phyloP scores from a whole-genome alignment of 2,797 vertebrate genomes.

The Coranthus polyacanthus region DNA sequence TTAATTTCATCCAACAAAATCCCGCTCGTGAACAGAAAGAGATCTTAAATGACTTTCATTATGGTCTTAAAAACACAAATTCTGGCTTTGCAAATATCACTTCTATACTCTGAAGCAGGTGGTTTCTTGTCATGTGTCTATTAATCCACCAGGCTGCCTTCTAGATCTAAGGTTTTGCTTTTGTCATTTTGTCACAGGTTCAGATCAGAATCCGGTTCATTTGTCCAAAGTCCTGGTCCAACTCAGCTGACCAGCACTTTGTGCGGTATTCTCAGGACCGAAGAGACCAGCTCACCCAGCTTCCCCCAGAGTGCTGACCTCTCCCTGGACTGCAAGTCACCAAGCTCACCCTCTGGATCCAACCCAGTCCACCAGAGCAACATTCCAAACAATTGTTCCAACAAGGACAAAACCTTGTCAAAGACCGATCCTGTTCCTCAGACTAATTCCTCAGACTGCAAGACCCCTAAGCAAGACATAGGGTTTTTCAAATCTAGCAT shows the following conservation, averaged over 20 bases:
- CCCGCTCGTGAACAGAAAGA: too few relatives aligned
- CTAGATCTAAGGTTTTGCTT: neutral
- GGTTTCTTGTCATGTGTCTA: neutral
- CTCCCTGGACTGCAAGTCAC: neutral
- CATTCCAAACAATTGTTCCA: neutral
- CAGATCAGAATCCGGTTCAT: slow-evolving; percentile 80
- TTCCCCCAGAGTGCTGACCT: neutral
- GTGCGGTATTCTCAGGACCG: slow-evolving; percentile 70
- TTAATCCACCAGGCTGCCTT: neutral
- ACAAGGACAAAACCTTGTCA: neutral
- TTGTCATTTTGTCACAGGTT: slow-evolving; percentile 61
- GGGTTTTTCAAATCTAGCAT: neutral
- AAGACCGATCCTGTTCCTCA: slow-evolving; percentile 32
- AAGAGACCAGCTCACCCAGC: slow-evolving; percentile 32
- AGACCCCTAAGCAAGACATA: neutral
- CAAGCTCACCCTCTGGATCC: neutral
- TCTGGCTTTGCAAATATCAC: too few relatives aligned
- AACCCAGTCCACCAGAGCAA: slow-evolving; percentile 6
- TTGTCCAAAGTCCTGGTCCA: slow-evolving; percentile 78
- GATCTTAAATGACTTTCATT: too few relatives aligned
- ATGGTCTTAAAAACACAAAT: too few relatives aligned
- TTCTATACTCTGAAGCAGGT: neutral
- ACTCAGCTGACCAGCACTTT: slow-evolving; percentile 71
- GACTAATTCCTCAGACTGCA: neutral
- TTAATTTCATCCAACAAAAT: too few relatives aligned